phyloP scores from a whole-genome alignment of 1,140 invertebrate genomes.

The Cataglyphis hispanica region DNA sequence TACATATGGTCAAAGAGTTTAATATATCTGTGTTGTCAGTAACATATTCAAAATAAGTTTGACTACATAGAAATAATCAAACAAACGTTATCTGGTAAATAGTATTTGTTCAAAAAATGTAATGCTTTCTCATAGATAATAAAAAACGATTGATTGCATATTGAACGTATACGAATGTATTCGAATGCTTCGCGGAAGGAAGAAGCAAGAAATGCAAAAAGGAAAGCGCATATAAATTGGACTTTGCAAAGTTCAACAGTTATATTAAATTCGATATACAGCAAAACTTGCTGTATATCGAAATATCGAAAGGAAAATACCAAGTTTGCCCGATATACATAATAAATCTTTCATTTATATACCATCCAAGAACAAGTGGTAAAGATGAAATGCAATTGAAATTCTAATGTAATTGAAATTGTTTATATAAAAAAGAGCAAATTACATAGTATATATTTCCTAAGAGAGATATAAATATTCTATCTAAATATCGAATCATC shows the following conservation, averaged over 20 bases:
- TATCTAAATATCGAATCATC: background rate
- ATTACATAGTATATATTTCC: background rate
- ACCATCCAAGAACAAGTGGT: background rate
- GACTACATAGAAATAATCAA: background rate
- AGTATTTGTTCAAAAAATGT: too few species aligned
- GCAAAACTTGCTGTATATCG: background rate
- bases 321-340: background rate
- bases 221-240: background rate
- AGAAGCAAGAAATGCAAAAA: background rate
- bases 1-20: background rate
- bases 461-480: background rate
- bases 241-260: background rate
- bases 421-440: background rate
- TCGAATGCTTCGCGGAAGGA: background rate
- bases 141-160: background rate
- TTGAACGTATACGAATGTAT: background rate
- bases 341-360: background rate
- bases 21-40: background rate
- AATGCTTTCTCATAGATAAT: background rate
- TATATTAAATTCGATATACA: too few species aligned
- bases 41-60: background rate
- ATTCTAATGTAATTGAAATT: background rate
- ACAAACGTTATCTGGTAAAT: background rate
- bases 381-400: constrained; percentile 1
- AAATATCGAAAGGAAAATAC: background rate